A percentile compares a stretch with the other conserved stretches of the same genome.
Evolutionary conservation across 2,888 invertebrate genomes (phyloP).

Genomic region (Diloba caeruleocephala): DNA sequence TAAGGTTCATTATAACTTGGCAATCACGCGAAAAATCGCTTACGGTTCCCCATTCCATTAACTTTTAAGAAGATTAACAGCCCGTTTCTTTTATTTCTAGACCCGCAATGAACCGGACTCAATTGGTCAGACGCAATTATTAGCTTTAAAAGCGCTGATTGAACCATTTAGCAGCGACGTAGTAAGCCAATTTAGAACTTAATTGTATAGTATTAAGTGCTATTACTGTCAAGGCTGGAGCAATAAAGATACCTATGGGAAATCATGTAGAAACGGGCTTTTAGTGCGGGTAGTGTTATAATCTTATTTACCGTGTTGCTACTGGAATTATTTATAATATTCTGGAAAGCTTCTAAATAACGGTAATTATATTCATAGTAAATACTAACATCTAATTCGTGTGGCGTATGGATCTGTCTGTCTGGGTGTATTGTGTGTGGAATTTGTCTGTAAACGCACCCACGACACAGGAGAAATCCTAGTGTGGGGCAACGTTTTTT

Average conservation of each 20-base stretch:
- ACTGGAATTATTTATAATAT: too few relatives aligned
- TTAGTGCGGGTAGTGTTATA: slow-evolving; percentile 27
- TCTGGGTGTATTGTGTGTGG: too few relatives aligned
- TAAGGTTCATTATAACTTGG: background rate
- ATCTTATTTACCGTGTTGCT: slow-evolving; percentile 12
- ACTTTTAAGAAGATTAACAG: slow-evolving; percentile 4
- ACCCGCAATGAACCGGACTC: background rate
- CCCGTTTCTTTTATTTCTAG: slow-evolving; percentile 10
- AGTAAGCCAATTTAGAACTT: slow-evolving; percentile 54
- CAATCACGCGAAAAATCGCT: background rate
- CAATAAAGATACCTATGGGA: slow-evolving; percentile 48
- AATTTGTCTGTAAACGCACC: too few relatives aligned
- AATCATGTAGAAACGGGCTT: slow-evolving; percentile 37
- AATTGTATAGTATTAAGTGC: slow-evolving; percentile 53
- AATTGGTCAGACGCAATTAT: slow-evolving; percentile 16
- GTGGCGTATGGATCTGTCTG: too few relatives aligned
- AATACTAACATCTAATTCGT: too few relatives aligned
- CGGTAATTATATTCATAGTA: too few relatives aligned
- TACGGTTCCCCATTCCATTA: slow-evolving; percentile 6
- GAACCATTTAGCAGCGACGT: slow-evolving; percentile 25
- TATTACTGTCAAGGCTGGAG: slow-evolving; percentile 42
- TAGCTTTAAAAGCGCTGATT: slow-evolving; percentile 30
- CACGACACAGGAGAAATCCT: too few relatives aligned
- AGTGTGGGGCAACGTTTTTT: too few relatives aligned
- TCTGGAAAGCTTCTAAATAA: too few relatives aligned